Conservation (phyloP, 2,797 vertebrate species). For the Amblyraja radiata region DNA sequence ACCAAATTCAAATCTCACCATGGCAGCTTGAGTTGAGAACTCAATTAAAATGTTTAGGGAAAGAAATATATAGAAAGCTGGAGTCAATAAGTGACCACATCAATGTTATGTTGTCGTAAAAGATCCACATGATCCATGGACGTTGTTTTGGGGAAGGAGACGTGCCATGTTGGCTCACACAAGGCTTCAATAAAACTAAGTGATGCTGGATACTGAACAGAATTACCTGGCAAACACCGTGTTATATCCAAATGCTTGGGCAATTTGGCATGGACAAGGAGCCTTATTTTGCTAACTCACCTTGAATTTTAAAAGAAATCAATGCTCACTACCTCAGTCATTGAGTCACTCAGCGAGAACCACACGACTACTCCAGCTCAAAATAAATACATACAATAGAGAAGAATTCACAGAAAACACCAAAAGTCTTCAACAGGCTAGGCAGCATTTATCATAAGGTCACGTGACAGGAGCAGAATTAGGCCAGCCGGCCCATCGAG, state of each 20-base stretch:
- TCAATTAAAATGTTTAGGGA: background rate
- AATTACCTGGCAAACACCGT: background rate
- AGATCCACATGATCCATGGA: background rate
- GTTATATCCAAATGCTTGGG: background rate
- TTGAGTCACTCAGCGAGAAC: background rate
- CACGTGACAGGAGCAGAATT: too few species aligned
- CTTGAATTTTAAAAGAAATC: background rate
- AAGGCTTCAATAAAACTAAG: background rate
- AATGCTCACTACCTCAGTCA: background rate
- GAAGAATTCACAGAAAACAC: background rate
- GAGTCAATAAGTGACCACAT: too few species aligned
- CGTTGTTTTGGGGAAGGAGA: background rate
- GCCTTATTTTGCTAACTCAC: background rate
- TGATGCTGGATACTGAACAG: too few species aligned
- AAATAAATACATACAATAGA: background rate
- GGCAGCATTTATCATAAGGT: too few species aligned
- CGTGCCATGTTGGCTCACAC: too few species aligned
- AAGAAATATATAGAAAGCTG: too few species aligned
- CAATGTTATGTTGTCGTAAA: background rate
- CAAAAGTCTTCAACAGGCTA: too few species aligned
- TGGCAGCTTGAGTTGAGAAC: background rate
- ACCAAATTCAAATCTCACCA: background rate
- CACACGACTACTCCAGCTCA: background rate
- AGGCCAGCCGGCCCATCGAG: too few species aligned
- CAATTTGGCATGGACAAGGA: background rate